These are phyloP conservation scores for Idaea dimidiata DNA, from an alignment of 2,888 invertebrate species.

Conservation along the genomic window DNA sequence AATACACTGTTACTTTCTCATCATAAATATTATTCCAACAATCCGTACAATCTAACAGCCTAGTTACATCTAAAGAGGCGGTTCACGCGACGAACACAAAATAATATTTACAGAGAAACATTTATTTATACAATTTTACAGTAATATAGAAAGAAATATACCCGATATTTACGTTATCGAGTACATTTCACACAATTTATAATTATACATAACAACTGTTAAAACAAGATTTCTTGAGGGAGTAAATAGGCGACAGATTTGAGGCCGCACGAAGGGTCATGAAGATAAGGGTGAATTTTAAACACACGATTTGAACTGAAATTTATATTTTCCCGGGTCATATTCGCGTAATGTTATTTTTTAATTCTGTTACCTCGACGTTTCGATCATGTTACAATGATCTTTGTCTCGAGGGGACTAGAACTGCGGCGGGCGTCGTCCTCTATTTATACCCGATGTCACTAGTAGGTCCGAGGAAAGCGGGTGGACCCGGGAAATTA, in stretches of 20 bases:
- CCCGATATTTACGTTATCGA: conserved; percentile 30
- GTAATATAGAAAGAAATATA: conserved; percentile 36
- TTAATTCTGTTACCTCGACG: no score
- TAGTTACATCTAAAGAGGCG: conserved; percentile 52
- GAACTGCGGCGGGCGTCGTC: no score
- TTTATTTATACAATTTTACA: conserved; percentile 36
- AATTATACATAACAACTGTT: conserved; percentile 42
- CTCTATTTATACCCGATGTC: no score
- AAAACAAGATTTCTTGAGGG: conserved; percentile 34
- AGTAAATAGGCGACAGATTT: not conserved
- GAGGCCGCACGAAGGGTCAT: no score
- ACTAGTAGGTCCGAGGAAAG: no score
- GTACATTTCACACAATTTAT: conserved; percentile 44
- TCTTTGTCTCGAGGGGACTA: no score
- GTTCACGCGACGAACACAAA: conserved; percentile 51
- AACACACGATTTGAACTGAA: no score
- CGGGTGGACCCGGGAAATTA: no score
- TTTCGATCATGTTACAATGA: no score
- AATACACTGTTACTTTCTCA: conserved; percentile 53
- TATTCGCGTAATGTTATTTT: no score
- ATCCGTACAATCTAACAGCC: conserved; percentile 42
- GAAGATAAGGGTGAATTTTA: no score
- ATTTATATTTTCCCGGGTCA: no score
- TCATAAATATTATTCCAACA: conserved; percentile 78
- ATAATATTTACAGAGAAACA: conserved; percentile 75